phyloP scores from a whole-genome alignment of 2,797 vertebrate genomes.

The Percopsis omiscomaycus region DNA sequence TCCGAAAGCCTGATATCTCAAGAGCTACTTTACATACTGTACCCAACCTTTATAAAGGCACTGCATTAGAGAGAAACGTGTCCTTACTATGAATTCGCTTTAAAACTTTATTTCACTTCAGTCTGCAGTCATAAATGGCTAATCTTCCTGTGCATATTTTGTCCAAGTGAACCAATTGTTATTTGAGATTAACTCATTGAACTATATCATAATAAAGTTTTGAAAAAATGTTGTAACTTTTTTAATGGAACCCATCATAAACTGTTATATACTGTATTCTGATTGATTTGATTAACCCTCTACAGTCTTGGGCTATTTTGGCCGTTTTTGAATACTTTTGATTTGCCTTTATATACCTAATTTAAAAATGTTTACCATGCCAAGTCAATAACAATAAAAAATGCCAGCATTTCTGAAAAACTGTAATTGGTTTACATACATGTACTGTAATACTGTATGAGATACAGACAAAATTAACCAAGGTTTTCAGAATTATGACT shows the following conservation, averaged over 20 bases:
- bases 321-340: no score
- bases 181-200: slow-evolving; percentile 4
- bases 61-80: neutral
- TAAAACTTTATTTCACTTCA: neutral
- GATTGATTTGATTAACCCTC: no score
- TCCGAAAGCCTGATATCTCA: neutral
- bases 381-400: no score
- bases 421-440: slow-evolving; percentile 10
- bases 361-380: no score
- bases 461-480: slow-evolving; percentile 9
- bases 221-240: neutral
- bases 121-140: neutral
- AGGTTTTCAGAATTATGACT: slow-evolving; percentile 16
- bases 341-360: no score
- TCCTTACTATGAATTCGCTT: neutral
- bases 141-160: neutral
- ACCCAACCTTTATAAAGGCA: slow-evolving; percentile 1
- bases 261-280: no score
- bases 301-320: no score
- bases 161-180: neutral
- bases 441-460: slow-evolving; percentile 5
- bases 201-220: slow-evolving; percentile 13
- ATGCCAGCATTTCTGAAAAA: neutral
- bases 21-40: neutral
- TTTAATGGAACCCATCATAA: no score